Base-by-base conservation (phyloP, 2,888 invertebrate genomes). In the Troilus luridus region DNA sequence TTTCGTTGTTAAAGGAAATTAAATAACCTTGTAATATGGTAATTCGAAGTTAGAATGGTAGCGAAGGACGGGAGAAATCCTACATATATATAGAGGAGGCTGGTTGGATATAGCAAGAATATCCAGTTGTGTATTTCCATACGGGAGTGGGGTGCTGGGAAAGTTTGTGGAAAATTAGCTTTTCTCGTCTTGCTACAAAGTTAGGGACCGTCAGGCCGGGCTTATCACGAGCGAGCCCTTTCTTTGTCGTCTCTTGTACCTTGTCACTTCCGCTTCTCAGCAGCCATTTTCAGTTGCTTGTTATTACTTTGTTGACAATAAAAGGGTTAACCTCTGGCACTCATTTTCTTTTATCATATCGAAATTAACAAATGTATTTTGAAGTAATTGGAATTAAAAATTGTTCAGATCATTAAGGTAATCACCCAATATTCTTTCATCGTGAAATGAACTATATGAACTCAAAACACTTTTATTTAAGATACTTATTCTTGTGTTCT, bases 91-190 rank as follows among this genome's bases (percentile, higher is more conserved):
- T 85, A 56, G 85, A 85, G n/a, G 14, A 41, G 72, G 9, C 27
- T 0, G 72, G 27, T 17, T 77, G 72, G 41, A 77, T 77, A 77
- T 77, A 77, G 72, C 72, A 77, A 27, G 72, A 77, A 77, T 77
- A 77, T 77, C 72, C 72, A 77, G 72, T 85, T 58, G 85, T 54
- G 85, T 58, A 85, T 85, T 85, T 85, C 59, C 62, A 62, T 88
- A 62, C 21, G 88, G 88, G 88, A 62, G 62, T 59, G 60, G 60
- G 88, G 27, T 9, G 88, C 88, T 60, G 59, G 88, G 62, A 62
- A 88, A 88, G 88, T 88, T 62, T 59, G 60, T 88, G 88, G 88
- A 88, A 88, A 88, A 88, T 88, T 88, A 88, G 88, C 88, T 88
- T 88, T 88, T 88, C 88, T 88, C 62, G 88, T 88, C 88, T 62